These are phyloP conservation scores for Naso thynnoides DNA, from an alignment of 2,797 vertebrate species.

Conservation along the genomic window DNA sequence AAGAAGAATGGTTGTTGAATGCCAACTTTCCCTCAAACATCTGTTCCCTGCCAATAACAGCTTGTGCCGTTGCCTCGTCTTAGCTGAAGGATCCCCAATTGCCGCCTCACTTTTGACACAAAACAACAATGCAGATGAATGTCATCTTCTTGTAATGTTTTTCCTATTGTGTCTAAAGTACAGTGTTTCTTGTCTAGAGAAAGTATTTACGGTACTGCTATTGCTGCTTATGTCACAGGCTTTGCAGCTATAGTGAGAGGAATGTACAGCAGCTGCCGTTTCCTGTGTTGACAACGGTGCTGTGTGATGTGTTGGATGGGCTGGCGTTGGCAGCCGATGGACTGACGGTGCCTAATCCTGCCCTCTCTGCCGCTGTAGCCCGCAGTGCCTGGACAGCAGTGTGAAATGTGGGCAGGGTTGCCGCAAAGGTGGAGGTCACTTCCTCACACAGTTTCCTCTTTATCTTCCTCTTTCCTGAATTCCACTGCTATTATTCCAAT, in stretches of 20 bases:
- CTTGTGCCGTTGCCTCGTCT: slow-evolving; percentile 82
- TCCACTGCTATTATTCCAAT: slow-evolving; percentile 83
- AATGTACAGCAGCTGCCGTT: slow-evolving; percentile 63
- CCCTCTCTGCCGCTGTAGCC: slow-evolving; percentile 58
- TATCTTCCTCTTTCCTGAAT: slow-evolving; percentile 88
- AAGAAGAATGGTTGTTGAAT: slow-evolving; percentile 81
- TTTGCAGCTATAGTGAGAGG: slow-evolving; percentile 53
- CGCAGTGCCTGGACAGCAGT: slow-evolving; percentile 68
- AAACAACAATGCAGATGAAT: slow-evolving; percentile 80
- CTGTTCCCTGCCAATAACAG: slow-evolving; percentile 87
- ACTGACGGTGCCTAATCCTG: slow-evolving; percentile 60
- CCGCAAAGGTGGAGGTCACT: slow-evolving; percentile 87
- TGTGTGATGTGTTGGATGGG: slow-evolving; percentile 64
- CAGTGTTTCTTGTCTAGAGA: slow-evolving; percentile 41
- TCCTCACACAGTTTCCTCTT: slow-evolving; percentile 87
- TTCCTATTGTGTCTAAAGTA: slow-evolving; percentile 61
- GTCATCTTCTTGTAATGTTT: slow-evolving; percentile 74
- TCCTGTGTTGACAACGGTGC: slow-evolving; percentile 64
- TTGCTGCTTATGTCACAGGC: slow-evolving; percentile 48
- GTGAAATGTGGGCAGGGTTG: slow-evolving; percentile 81
- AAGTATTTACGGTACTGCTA: slow-evolving; percentile 32
- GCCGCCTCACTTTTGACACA: slow-evolving; percentile 78
- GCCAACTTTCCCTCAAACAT: slow-evolving; percentile 87
- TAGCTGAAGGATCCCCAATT: slow-evolving; percentile 79
- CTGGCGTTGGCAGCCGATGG: slow-evolving; percentile 62